Percentiles rank a stretch among this genome's conserved stretches.
phyloP scores from a whole-genome alignment of 2,113 vertebrate species.

The Calypte anna region DNA sequence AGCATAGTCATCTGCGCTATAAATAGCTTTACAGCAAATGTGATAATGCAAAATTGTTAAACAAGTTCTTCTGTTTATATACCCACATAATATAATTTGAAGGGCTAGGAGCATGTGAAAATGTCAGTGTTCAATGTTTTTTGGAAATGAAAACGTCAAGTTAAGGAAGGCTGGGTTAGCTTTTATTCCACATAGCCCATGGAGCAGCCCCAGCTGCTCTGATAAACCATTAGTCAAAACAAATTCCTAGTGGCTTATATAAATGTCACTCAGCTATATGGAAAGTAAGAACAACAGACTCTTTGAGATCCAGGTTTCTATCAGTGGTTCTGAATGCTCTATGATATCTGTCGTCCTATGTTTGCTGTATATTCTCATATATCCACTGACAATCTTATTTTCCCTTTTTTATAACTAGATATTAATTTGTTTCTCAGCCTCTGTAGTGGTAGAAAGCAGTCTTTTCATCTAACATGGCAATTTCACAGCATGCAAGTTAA shows the following conservation, averaged over 20 bases:
- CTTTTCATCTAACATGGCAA: not conserved
- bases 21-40: not conserved
- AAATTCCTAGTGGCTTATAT: not conserved
- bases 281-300: not conserved
- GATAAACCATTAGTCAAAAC: slow-evolving; percentile 14
- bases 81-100: not conserved
- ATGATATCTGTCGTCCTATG: not conserved
- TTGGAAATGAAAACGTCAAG: not conserved
- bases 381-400: not conserved
- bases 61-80: not conserved
- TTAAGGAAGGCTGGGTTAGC: not conserved
- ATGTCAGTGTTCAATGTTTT: not conserved
- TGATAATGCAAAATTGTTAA: not conserved
- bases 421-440: not conserved
- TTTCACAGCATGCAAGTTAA: not conserved
- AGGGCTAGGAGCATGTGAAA: not conserved
- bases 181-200: not conserved
- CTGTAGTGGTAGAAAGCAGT: not conserved
- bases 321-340: not conserved
- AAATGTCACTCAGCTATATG: not conserved
- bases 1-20: not conserved
- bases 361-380: not conserved
- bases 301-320: not conserved
- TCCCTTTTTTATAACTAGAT: not conserved
- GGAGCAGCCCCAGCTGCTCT: slow-evolving; percentile 12